Evolutionary conservation across 2,113 vertebrate genomes (phyloP).

Genomic region (Orycteropus afer): DNA sequence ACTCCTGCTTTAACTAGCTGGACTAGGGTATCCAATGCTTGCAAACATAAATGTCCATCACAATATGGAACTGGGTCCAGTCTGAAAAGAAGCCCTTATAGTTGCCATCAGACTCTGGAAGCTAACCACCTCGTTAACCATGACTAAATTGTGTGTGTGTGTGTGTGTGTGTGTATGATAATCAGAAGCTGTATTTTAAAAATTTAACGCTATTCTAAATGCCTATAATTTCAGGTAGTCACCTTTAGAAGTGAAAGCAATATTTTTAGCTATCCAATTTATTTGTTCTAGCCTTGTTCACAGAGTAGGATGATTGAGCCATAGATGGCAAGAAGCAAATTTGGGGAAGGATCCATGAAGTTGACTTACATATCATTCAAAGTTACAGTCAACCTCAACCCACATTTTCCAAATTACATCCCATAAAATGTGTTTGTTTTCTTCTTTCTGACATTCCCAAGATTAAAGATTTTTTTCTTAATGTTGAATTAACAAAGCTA

Average conservation of each 20-base stretch:
- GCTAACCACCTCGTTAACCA: neutral
- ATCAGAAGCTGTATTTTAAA: conserved; percentile 5
- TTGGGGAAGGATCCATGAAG: neutral
- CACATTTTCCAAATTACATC: neutral
- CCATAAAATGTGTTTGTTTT: neutral
- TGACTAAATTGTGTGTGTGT: too few species aligned
- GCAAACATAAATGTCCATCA: neutral
- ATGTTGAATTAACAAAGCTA: neutral
- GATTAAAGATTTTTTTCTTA: neutral
- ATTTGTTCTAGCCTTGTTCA: conserved; percentile 46
- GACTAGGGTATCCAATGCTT: neutral
- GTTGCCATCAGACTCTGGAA: neutral
- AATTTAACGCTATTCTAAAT: conserved; percentile 12
- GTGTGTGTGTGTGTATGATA: too few species aligned
- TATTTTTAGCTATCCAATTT: neutral
- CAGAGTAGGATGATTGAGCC: neutral
- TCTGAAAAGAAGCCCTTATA: neutral
- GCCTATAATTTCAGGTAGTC: neutral
- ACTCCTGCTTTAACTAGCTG: neutral
- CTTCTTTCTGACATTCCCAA: neutral
- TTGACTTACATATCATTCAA: neutral
- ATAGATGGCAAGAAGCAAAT: neutral
- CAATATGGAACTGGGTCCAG: neutral
- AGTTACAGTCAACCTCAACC: neutral
- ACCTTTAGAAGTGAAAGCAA: conserved; percentile 7